Base-by-base conservation (phyloP, 2,888 invertebrate species). In the Cryptophagus acutangulus region DNA sequence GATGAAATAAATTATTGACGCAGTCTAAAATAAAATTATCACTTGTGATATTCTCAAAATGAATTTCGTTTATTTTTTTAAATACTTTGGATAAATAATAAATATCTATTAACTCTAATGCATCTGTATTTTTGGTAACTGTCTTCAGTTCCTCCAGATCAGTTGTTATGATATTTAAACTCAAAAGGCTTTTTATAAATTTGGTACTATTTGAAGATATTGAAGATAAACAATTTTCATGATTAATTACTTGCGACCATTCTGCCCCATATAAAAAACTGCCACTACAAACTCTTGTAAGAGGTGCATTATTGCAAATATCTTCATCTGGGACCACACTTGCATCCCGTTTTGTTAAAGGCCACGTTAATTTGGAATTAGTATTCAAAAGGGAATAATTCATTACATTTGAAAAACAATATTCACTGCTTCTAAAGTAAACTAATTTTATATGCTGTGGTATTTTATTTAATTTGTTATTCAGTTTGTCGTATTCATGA, bases 281-380 rank as follows among this genome's bases (percentile, higher is more conserved):
- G 1, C 82, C 82, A 5, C 55, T 38, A 54, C 82, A 83, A 37
- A 65, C 64, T 49, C 81, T 68, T 16, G 71, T 74, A 1, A 78
- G 81, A 38, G 78, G 63, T 1, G 76, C 77, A 55, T 77, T 74
- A 3, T 61, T 54, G 61, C 82, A 82, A 36, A 80, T 68, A 49
- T 77, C 71, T 28, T 67, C 24, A 4, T 26, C 67, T 1, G 79
- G 74, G 2, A 76, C 71, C 1, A 73, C 69, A 29, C 72, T 69
- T 39, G 74, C 71, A 1, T 75, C 77, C 17, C 76, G 70, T 12
- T 54, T 51, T 9, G 77, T 74, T 43, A 73, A 52, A 34, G 72
- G 73, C 78, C 77, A 78, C 36, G 45, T 45, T 17, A 48, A 10
- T n/a, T n/a, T n/a, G n/a, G 26, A 20, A 20, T 6, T 26, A 3